Conservation (phyloP, 1,140 invertebrate genomes). For the Episyrphus balteatus region DNA sequence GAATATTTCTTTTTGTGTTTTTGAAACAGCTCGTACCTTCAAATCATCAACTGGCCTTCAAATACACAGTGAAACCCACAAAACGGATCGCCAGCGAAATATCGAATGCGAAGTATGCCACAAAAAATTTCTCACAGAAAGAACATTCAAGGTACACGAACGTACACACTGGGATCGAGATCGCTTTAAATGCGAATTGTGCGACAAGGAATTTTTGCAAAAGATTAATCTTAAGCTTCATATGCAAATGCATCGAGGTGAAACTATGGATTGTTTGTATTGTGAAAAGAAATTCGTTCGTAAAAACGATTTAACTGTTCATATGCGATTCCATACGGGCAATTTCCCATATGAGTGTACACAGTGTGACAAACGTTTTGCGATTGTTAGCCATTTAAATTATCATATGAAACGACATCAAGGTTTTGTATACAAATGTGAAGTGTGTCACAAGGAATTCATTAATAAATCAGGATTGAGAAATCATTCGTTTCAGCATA, state of each 20-base stretch:
- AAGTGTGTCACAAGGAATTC: conserved; percentile 3
- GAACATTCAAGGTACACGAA: conserved; percentile 1
- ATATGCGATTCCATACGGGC: conserved; percentile 7
- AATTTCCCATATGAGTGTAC: conserved; percentile 4
- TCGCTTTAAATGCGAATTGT: conserved; percentile 1
- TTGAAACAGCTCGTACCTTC: too few relatives aligned
- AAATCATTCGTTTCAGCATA: conserved; percentile 4
- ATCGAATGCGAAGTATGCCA: conserved; percentile 2
- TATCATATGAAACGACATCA: conserved; percentile 2
- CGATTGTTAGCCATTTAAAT: conserved; percentile 3
- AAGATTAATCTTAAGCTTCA: conserved; percentile 2
- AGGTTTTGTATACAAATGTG: conserved; percentile 2
- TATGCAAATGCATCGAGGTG: conserved; percentile 4
- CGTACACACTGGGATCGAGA: neutral
- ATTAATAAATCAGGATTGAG: conserved; percentile 2
- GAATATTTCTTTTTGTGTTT: too few relatives aligned
- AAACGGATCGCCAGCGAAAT: neutral
- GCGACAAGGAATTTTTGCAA: conserved; percentile 2
- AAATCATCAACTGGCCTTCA: neutral
- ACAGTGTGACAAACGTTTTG: neutral
- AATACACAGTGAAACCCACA: neutral
- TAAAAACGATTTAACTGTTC: conserved; percentile 2
- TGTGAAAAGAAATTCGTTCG: conserved; percentile 5
- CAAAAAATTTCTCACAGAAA: neutral
- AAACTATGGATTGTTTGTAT: conserved; percentile 3